phyloP scores from a whole-genome alignment of 2,888 invertebrate genomes.

The Dryocosmus kuriphilus region DNA sequence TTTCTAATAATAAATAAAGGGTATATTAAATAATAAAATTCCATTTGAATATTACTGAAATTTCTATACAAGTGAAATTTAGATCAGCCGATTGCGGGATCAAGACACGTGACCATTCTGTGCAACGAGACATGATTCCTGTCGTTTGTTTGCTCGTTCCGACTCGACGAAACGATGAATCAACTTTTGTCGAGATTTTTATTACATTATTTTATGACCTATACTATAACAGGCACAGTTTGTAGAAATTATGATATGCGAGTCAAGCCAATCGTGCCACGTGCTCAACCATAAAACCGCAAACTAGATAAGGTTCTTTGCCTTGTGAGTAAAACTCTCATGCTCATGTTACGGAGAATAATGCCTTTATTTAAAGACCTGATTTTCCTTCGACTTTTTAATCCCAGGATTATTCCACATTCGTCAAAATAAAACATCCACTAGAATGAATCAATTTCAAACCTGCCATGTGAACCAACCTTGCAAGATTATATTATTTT shows the following conservation, averaged over 20 bases:
- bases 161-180: constrained; percentile 61
- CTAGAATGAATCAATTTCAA: too few species aligned
- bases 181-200: constrained; percentile 53
- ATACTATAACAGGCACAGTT: constrained; percentile 21
- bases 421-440: not conserved
- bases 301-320: constrained; percentile 36
- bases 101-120: constrained; percentile 53
- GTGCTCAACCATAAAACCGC: constrained; percentile 31
- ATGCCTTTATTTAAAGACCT: constrained; percentile 14
- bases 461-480: too few species aligned
- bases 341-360: constrained; percentile 27
- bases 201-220: constrained; percentile 20
- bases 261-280: constrained; percentile 27
- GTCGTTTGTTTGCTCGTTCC: constrained; percentile 72
- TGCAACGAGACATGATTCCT: constrained; percentile 77
- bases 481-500: too few species aligned
- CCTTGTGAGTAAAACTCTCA: constrained; percentile 36
- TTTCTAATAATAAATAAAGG: too few species aligned
- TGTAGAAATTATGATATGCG: constrained; percentile 26
- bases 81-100: not conserved
- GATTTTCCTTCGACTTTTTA: constrained; percentile 10
- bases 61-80: not conserved
- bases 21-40: not conserved
- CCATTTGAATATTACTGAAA: not conserved
- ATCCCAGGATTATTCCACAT: not conserved